Evolutionary conservation across 2,113 vertebrate genomes (phyloP).

Genomic region (Pluvialis apricaria): DNA sequence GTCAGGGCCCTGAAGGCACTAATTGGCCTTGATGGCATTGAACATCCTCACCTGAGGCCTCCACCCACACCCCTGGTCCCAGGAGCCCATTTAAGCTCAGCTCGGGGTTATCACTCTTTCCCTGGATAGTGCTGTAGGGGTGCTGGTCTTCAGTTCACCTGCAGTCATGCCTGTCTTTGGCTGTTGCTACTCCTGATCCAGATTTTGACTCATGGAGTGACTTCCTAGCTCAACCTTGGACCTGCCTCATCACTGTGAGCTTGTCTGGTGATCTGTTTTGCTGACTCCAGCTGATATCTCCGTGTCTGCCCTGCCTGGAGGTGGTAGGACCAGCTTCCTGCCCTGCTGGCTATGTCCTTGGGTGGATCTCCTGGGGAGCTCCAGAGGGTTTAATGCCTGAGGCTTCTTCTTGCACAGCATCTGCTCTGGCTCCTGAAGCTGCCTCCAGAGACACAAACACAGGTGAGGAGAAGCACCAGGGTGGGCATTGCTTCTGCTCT

Average conservation of each 20-base stretch:
- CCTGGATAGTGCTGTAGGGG: background rate
- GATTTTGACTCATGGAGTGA: background rate
- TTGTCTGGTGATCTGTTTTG: background rate
- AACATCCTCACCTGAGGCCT: background rate
- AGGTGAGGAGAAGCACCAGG: background rate
- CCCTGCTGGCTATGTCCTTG: background rate
- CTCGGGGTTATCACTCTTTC: fast-evolving
- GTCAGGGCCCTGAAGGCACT: background rate
- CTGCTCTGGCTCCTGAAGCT: background rate
- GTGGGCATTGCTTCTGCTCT: background rate
- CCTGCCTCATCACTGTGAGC: background rate
- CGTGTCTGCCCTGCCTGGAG: fast-evolving
- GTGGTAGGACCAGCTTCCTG: background rate
- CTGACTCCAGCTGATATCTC: too few relatives aligned
- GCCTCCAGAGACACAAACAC: background rate
- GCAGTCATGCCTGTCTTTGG: background rate
- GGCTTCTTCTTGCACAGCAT: background rate
- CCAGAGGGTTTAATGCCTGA: background rate
- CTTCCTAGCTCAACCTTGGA: background rate
- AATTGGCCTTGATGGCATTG: background rate
- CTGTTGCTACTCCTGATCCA: background rate
- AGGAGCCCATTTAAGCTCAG: background rate
- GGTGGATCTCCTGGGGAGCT: background rate
- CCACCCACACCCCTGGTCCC: background rate
- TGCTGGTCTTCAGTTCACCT: background rate